These are phyloP conservation scores for Lomographa bimaculata DNA, from an alignment of 2,888 invertebrate genomes.

Conservation along the genomic window DNA sequence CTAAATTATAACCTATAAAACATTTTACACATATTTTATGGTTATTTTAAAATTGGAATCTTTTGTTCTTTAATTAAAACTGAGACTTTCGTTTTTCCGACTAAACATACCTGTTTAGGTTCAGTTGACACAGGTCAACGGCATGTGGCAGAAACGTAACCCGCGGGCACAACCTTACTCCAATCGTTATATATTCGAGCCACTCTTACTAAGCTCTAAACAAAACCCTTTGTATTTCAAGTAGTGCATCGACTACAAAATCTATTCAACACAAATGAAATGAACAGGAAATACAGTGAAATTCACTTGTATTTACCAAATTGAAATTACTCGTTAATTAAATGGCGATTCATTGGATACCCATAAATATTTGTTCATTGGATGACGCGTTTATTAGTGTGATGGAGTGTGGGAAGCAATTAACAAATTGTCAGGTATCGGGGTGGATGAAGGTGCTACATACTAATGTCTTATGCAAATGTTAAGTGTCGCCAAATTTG, in stretches of 20 bases:
- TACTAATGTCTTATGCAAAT: slow-evolving; percentile 12
- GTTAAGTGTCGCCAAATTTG: too few relatives aligned
- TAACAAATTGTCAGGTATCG: slow-evolving; percentile 21
- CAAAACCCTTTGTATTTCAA: slow-evolving; percentile 13
- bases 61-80: too few relatives aligned
- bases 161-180: slow-evolving; percentile 1
- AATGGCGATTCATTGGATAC: slow-evolving; percentile 26
- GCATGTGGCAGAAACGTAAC: neutral
- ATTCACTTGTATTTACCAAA: slow-evolving; percentile 18
- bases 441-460: slow-evolving; percentile 7
- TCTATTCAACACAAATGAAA: slow-evolving; percentile 15
- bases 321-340: slow-evolving; percentile 26
- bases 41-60: too few relatives aligned
- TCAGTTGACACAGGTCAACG: too few relatives aligned
- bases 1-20: too few relatives aligned
- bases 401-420: slow-evolving; percentile 21
- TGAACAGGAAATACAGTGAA: slow-evolving; percentile 11
- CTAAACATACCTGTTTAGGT: too few relatives aligned
- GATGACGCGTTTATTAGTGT: slow-evolving; percentile 28
- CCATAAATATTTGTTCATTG: slow-evolving; percentile 29
- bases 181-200: slow-evolving; percentile 1
- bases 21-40: too few relatives aligned
- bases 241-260: slow-evolving; percentile 18
- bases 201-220: slow-evolving; percentile 8
- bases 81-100: too few relatives aligned